Evolutionary conservation across 2,797 vertebrate species (phyloP), one percentile per base, ranked within the genome.

Genomic region (Platyrinchus mystaceus): DNA sequence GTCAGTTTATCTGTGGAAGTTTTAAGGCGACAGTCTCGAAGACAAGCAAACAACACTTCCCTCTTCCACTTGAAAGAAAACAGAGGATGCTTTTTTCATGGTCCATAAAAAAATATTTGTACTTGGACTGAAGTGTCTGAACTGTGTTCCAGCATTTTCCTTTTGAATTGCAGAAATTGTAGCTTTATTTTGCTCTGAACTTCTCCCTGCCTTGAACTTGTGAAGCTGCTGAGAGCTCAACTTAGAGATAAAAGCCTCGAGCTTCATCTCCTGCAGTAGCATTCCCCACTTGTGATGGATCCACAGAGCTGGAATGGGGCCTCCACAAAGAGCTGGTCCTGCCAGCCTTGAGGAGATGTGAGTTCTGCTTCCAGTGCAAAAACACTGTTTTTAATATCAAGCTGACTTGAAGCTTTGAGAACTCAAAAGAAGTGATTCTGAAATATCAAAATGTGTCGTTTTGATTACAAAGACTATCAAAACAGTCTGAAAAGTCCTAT

Each of bases 261-360:
- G 24, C 58, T 84, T 71, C n/a, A 7, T n/a, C 14, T 68, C 44
- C 62, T 73, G 73, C 20, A 43, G 22, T 32, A 6, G 53, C 4
- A 36, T 73, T 36, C 32, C 43, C 2, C 1, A 4, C 20, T 87
- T 27, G 13, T 24, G 49, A 4, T 2, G 32, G 44, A 28, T 68
- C 27, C 12, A 17, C 12, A 3, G 78, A 2, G 52, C 60, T 43
- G 46, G 7, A 20, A 2, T 0, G 1, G n/a, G 30, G 18, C 1
- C 0, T 14, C 34, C 15, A 3, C 8, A 26, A 6, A 23, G 43
- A 22, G 26, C 2, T 16, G 58, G 7, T 58, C 36, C 39, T 44
- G 24, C 52, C 62, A 67, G 24, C 34, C 30, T 50, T 2, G 1
- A 34, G 28, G 49, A 62, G 58, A 15, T 9, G 28, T 1, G 41